These are phyloP conservation scores for Heliconius sara DNA, from an alignment of 2,888 invertebrate species.

Conservation along the genomic window DNA sequence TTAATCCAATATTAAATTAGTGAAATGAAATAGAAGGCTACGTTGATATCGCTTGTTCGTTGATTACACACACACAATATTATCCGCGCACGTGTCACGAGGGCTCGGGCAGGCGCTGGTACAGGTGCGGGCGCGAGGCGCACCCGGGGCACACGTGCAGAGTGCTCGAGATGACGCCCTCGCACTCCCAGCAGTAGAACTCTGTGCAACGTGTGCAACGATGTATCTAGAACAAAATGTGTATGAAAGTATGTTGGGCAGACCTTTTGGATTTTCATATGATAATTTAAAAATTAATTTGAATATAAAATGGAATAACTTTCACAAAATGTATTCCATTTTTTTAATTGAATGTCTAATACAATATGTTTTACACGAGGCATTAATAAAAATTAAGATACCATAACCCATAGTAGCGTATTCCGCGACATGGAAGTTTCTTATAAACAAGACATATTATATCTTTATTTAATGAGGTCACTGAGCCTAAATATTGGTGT, in stretches of 20 bases:
- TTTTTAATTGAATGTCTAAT: not conserved
- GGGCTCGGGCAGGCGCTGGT: conserved; percentile 73
- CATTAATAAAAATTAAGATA: not conserved
- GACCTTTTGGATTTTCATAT: too few species aligned
- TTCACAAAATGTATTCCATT: too few species aligned
- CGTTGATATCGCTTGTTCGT: not conserved
- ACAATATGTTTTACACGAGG: not conserved
- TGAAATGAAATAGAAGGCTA: too few species aligned
- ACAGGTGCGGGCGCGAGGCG: conserved; percentile 86
- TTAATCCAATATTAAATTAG: too few species aligned
- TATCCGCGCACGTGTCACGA: conserved; percentile 45
- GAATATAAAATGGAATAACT: too few species aligned
- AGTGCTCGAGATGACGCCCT: conserved; percentile 95
- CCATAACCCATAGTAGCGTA: not conserved
- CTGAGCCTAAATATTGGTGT: not conserved
- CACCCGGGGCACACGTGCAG: conserved; percentile 99
- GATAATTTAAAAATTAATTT: too few species aligned
- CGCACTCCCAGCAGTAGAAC: conserved; percentile 97
- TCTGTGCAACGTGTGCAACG: conserved; percentile 91
- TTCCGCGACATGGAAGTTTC: not conserved
- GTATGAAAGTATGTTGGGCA: not conserved
- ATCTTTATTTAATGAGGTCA: not conserved
- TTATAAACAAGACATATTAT: not conserved
- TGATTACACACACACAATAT: not conserved
- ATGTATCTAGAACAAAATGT: conserved; percentile 85